Evolutionary conservation across 2,888 invertebrate species (phyloP).

Genomic region (Herminia tarsipennalis): DNA sequence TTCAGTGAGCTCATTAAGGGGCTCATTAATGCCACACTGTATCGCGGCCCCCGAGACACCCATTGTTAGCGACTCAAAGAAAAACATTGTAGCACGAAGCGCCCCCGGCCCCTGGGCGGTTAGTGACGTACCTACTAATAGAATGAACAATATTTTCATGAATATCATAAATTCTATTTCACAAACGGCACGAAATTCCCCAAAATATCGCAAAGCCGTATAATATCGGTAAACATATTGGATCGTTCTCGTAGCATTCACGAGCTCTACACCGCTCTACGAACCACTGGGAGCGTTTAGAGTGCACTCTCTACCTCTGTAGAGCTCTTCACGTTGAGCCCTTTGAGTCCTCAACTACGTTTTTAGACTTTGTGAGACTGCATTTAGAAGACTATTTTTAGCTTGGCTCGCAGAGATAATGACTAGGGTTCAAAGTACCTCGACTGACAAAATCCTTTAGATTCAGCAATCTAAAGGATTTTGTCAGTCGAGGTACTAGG

Average conservation of each 20-base stretch:
- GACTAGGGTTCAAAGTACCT: not conserved
- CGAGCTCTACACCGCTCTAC: not conserved
- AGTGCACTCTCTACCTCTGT: constrained; percentile 3
- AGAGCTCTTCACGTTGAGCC: constrained; percentile 4
- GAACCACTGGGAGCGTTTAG: not conserved
- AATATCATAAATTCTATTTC: no score
- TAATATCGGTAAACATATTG: constrained; percentile 2
- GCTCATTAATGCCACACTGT: no score
- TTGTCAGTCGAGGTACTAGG: not conserved
- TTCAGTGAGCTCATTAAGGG: no score
- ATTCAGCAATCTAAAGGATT: no score
- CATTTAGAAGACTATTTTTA: constrained; percentile 7
- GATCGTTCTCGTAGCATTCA: not conserved
- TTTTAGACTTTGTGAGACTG: constrained; percentile 1
- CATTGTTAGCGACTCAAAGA: no score
- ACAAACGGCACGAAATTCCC: no score
- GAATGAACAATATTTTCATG: no score
- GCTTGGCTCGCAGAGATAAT: not conserved
- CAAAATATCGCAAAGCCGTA: not conserved
- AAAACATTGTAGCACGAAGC: no score
- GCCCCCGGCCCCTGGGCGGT: no score
- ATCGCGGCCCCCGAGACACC: no score
- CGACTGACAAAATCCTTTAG: no score
- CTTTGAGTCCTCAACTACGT: constrained; percentile 3
- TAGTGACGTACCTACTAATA: no score